A percentile compares a stretch with the other conserved stretches of the same genome.
phyloP scores from a whole-genome alignment of 2,888 invertebrate species.

The Microdon myrmicae region DNA sequence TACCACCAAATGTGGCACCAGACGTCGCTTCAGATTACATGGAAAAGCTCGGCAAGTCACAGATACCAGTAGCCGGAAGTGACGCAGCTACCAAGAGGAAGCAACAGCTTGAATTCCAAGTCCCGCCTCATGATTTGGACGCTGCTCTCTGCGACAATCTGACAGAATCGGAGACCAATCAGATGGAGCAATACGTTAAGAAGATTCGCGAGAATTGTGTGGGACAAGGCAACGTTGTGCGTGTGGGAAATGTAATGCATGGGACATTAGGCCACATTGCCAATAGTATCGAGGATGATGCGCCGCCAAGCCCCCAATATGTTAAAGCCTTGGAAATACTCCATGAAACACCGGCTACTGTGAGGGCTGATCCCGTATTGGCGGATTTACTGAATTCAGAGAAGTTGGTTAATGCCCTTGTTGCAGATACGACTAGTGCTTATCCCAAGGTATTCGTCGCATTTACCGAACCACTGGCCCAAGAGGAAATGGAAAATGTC shows the following conservation, averaged over 20 bases:
- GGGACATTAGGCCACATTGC: constrained; percentile 63
- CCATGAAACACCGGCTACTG: constrained; percentile 53
- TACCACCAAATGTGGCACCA: constrained; percentile 77
- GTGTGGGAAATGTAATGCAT: constrained; percentile 68
- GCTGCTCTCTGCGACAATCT: constrained; percentile 66
- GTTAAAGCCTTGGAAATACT: constrained; percentile 53
- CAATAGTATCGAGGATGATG: constrained; percentile 9
- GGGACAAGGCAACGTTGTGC: constrained; percentile 78
- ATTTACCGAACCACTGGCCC: constrained; percentile 59
- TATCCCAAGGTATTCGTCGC: constrained; percentile 60
- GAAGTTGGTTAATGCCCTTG: constrained; percentile 57
- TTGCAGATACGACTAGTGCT: constrained; percentile 45
- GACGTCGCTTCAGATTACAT: constrained; percentile 74
- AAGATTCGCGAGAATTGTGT: constrained; percentile 77
- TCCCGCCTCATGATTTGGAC: constrained; percentile 86
- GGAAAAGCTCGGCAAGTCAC: constrained; percentile 75
- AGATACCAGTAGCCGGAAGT: constrained; percentile 84
- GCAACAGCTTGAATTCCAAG: constrained; percentile 84
- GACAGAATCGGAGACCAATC: constrained; percentile 68
- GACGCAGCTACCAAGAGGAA: constrained; percentile 81
- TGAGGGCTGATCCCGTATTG: constrained; percentile 56
- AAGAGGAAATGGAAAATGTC: constrained; percentile 55
- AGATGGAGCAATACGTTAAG: constrained; percentile 70
- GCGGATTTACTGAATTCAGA: constrained; percentile 57
- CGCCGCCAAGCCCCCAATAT: constrained; percentile 36